phyloP scores from a whole-genome alignment of 2,113 vertebrate genomes.

The Puffinus mauretanicus region DNA sequence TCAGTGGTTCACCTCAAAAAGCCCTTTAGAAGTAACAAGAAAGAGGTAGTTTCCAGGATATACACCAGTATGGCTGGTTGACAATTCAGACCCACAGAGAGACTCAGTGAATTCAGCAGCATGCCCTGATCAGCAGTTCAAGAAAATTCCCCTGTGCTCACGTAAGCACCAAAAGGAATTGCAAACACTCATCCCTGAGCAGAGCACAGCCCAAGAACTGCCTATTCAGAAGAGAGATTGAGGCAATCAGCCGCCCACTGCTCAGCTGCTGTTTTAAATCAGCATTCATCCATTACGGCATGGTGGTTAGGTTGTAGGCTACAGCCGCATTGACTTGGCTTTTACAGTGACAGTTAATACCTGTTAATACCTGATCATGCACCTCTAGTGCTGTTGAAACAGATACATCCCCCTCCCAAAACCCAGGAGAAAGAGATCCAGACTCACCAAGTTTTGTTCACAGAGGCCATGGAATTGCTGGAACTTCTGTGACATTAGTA shows the following conservation, averaged over 20 bases:
- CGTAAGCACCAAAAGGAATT: neutral
- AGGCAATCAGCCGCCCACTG: neutral
- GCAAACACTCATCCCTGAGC: neutral
- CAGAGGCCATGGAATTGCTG: slow-evolving; percentile 97
- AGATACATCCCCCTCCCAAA: neutral
- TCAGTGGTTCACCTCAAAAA: neutral
- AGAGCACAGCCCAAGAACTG: neutral
- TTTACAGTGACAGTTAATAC: neutral
- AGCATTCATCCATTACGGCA: fast-evolving
- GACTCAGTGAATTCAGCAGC: neutral
- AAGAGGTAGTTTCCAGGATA: neutral
- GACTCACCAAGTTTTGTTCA: slow-evolving; percentile 97
- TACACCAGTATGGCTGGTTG: neutral
- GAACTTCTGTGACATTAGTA: slow-evolving; percentile 92
- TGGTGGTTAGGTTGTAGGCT: neutral
- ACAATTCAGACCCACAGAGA: no score
- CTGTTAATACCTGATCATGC: neutral
- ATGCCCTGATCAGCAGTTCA: neutral
- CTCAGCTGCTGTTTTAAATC: neutral
- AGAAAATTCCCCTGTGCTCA: neutral
- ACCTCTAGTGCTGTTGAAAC: neutral
- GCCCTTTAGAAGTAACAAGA: neutral
- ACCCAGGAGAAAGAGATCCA: neutral
- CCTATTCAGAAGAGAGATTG: neutral
- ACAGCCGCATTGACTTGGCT: neutral